Evolutionary conservation across 2,888 invertebrate species (phyloP), one percentile per base, ranked within the genome.

Genomic region (Patella caerulea): DNA sequence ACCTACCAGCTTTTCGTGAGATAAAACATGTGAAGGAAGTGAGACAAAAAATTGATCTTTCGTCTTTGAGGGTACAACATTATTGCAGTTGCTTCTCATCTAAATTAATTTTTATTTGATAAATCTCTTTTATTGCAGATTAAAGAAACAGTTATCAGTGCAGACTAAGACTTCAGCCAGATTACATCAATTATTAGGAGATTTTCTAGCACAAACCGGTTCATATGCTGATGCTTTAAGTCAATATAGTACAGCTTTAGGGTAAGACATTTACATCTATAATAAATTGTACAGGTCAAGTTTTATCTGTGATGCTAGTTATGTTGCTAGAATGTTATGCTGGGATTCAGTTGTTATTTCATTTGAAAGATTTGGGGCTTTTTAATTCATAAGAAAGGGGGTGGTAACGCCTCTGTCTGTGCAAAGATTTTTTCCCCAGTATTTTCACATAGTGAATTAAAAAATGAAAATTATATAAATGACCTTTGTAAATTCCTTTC

Each of bases 221-320:
- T 94, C 94, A 83, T 94, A 94, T 79, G 94, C 94, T 74, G 95
- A 95, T 85, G 95, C 95, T 45, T 92, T 95, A 77, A 94, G 94
- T 83, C 94, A 95, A 88, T 95, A 94, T 89, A 94, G 93, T 74
- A 93, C 94, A 83, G 95, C 95, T 3, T 91, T 95, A 45, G 94
- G 94, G 94, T 94, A 91, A 89, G 91, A 86, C 2, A 45, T 45
- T 45, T 9, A 7, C 9, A 45, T 9, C 9, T 45, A 1, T 45
- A 45, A 45, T 45, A 45, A 45, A 45, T 45, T 45, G 7, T 7
- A 45, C 45, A 45, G 7, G 45, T 0, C 45, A 34, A 5, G 34
- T 34, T 34, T 34, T 34, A 34, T 34, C 34, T 34, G 34, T 34
- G 34, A 34, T 34, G 34, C 34, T 34, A 45, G 45, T 45, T 45